Evolutionary conservation across 2,888 invertebrate species (phyloP).

Genomic region (Cryptocephalus moraei): DNA sequence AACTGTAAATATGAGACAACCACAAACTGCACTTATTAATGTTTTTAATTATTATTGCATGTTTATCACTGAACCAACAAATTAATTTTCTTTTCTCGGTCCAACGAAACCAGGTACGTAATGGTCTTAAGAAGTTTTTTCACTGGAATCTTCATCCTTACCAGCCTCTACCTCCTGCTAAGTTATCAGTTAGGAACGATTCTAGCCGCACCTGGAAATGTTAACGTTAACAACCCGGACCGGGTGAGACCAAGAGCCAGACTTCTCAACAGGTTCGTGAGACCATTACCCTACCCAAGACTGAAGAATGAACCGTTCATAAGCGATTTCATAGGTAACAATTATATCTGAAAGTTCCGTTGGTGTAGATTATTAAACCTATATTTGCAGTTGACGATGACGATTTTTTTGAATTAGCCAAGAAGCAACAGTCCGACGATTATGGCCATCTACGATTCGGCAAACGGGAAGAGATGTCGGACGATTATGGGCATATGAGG

Average conservation of each 20-base stretch:
- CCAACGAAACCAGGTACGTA: neutral
- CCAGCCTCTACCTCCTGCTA: slow-evolving; percentile 16
- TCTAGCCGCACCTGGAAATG: slow-evolving; percentile 9
- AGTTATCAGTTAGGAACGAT: slow-evolving; percentile 14
- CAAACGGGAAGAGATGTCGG: slow-evolving; percentile 56
- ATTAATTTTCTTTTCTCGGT: too few species aligned
- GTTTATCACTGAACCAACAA: too few species aligned
- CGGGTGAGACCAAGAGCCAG: slow-evolving; percentile 17
- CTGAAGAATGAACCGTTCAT: slow-evolving; percentile 22
- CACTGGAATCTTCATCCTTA: slow-evolving; percentile 16
- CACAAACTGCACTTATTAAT: too few species aligned
- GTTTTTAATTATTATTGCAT: too few species aligned
- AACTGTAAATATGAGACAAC: too few species aligned
- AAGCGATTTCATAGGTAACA: slow-evolving; percentile 27
- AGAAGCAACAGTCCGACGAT: slow-evolving; percentile 45
- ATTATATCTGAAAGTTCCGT: slow-evolving; percentile 1
- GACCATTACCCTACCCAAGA: slow-evolving; percentile 21
- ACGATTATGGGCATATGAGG: slow-evolving; percentile 66
- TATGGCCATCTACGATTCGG: slow-evolving; percentile 53
- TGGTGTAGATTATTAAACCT: neutral
- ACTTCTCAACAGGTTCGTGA: slow-evolving; percentile 17
- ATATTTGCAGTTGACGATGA: slow-evolving; percentile 35
- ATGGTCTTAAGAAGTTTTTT: slow-evolving; percentile 12
- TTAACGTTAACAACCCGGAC: slow-evolving; percentile 9
- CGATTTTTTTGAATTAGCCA: slow-evolving; percentile 38